Conservation (phyloP, 2,113 vertebrate species). For the Tragelaphus strepsiceros region DNA sequence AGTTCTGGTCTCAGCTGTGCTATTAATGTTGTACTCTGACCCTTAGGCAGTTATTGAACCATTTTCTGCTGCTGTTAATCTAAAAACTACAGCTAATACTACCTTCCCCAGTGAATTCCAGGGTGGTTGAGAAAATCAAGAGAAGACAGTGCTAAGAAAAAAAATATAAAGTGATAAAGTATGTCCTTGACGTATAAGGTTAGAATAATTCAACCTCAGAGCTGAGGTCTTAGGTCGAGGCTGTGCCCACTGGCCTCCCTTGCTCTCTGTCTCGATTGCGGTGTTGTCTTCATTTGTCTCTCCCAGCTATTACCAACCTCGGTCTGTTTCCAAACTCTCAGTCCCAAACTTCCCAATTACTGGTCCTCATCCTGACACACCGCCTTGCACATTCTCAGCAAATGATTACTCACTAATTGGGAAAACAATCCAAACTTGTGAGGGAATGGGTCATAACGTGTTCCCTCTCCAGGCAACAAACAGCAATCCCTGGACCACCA, state of each 20-base stretch:
- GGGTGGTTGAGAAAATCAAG: neutral
- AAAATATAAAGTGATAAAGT: neutral
- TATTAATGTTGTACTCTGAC: neutral
- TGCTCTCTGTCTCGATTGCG: neutral
- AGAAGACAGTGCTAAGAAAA: neutral
- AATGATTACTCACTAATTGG: constrained; percentile 43
- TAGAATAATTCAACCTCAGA: neutral
- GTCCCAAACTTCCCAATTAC: neutral
- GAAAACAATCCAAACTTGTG: constrained; percentile 38
- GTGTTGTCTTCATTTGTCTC: neutral
- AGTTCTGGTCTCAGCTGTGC: neutral
- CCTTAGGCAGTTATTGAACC: neutral
- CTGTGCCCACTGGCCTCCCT: neutral
- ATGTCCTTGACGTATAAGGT: neutral
- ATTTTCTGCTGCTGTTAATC: neutral
- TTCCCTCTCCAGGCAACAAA: constrained; percentile 28
- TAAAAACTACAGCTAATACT: neutral
- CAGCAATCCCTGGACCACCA: neutral
- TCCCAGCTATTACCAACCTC: neutral
- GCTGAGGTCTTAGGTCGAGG: neutral
- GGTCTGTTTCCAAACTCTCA: neutral
- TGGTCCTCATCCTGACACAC: neutral
- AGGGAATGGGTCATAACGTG: constrained; percentile 19
- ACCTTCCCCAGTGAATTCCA: neutral
- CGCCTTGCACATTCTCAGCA: neutral